Evolutionary conservation across 2,888 invertebrate species (phyloP).

Genomic region (Geotrupes spiniger): DNA sequence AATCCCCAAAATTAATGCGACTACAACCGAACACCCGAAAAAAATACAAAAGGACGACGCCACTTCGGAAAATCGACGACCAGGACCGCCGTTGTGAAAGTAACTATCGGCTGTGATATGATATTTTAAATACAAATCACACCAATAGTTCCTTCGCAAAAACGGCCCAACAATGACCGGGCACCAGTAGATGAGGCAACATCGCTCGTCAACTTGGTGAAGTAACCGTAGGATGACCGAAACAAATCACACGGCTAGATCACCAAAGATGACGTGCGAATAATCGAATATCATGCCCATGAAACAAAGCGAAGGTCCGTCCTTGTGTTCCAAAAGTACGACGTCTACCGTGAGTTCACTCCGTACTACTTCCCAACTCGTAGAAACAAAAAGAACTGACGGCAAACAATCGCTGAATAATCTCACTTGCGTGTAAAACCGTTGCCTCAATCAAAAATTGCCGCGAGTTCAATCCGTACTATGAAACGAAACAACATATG

Average conservation of each 20-base stretch:
- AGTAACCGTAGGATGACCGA: conserved; percentile 38
- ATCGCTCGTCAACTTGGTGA: conserved; percentile 37
- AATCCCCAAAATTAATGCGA: conserved; percentile 38
- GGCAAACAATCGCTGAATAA: conserved; percentile 27
- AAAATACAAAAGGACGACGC: conserved; percentile 34
- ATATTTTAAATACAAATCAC: conserved; percentile 41
- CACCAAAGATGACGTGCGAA: conserved; percentile 45
- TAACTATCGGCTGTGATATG: conserved; percentile 52
- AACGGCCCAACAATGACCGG: conserved; percentile 21
- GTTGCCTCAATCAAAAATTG: conserved; percentile 26
- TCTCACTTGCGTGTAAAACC: conserved; percentile 11
- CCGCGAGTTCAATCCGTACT: conserved; percentile 37
- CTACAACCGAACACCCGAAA: conserved; percentile 44
- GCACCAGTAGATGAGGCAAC: conserved; percentile 5
- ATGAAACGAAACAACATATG: conserved; percentile 30
- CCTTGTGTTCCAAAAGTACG: background rate
- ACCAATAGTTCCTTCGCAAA: conserved; percentile 46
- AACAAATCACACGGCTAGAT: conserved; percentile 49
- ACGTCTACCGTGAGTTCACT: conserved; percentile 39
- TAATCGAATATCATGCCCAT: conserved; percentile 25
- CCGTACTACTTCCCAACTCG: conserved; percentile 42
- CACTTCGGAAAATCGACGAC: conserved; percentile 6
- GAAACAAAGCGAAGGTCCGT: conserved; percentile 15
- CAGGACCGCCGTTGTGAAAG: conserved; percentile 36
- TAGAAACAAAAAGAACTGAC: conserved; percentile 37